phyloP scores from a whole-genome alignment of 2,113 vertebrate species.

The Upupa epops region DNA sequence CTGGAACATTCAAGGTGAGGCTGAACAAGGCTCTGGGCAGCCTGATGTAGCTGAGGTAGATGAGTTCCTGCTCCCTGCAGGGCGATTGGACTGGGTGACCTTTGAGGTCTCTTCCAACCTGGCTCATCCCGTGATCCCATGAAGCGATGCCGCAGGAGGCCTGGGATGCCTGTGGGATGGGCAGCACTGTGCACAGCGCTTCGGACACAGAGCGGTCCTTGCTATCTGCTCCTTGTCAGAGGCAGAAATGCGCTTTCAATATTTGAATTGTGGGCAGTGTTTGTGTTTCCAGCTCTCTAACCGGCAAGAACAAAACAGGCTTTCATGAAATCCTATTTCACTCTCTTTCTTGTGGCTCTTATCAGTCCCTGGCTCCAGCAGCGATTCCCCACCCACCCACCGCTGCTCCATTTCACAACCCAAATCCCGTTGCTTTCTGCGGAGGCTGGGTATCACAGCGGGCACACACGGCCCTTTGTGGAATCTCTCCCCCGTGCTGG shows the following conservation, averaged over 20 bases:
- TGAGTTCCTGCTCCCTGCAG: too few species aligned
- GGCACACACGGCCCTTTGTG: conserved; percentile 39
- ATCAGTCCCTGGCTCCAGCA: background rate
- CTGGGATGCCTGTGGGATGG: background rate
- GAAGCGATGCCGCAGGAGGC: background rate
- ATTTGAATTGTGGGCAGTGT: background rate
- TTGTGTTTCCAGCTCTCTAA: background rate
- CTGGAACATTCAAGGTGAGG: too few species aligned
- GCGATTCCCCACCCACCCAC: background rate
- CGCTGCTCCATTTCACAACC: background rate
- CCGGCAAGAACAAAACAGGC: background rate
- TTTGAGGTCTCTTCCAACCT: too few species aligned
- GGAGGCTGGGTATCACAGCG: background rate
- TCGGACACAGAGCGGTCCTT: background rate
- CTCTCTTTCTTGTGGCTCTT: background rate
- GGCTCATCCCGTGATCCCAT: too few species aligned
- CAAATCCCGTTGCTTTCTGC: background rate
- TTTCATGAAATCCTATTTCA: conserved; percentile 19
- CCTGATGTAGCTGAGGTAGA: too few species aligned
- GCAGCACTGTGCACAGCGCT: accelerated
- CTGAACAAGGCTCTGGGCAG: too few species aligned
- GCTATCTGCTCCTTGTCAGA: background rate
- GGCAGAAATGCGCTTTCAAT: background rate
- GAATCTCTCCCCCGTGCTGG: background rate
- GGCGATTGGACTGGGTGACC: too few species aligned